Evolutionary conservation across 2,797 vertebrate species (phyloP).

Genomic region (Hirundo rustica): DNA sequence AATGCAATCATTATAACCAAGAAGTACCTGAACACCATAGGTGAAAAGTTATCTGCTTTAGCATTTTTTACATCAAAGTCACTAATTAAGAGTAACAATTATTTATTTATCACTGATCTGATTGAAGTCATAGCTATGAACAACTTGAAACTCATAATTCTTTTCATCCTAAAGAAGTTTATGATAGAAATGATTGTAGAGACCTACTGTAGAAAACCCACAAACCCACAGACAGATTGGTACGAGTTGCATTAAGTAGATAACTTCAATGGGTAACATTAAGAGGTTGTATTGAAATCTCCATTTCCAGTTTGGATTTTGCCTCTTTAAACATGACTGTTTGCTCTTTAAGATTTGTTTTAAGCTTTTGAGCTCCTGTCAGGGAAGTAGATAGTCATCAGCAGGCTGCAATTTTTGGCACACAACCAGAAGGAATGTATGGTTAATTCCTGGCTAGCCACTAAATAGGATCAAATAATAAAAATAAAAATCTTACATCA

Average conservation of each 20-base stretch:
- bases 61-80: background rate
- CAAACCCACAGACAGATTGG: background rate
- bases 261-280: background rate
- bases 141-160: background rate
- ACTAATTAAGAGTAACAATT: background rate
- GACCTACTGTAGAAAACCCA: background rate
- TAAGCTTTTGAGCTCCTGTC: background rate
- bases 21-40: background rate
- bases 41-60: background rate
- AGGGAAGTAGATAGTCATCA: background rate
- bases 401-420: background rate
- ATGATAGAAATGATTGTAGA: background rate
- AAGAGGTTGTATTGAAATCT: background rate
- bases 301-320: background rate
- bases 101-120: background rate
- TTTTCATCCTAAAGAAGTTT: background rate
- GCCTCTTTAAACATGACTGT: background rate
- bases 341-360: background rate
- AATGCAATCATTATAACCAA: background rate
- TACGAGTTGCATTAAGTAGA: background rate
- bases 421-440: background rate
- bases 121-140: background rate
- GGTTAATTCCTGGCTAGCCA: background rate
- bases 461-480: background rate
- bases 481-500: background rate